These are phyloP conservation scores for Festucalex cinctus DNA, from an alignment of 2,113 vertebrate species.

Conservation along the genomic window DNA sequence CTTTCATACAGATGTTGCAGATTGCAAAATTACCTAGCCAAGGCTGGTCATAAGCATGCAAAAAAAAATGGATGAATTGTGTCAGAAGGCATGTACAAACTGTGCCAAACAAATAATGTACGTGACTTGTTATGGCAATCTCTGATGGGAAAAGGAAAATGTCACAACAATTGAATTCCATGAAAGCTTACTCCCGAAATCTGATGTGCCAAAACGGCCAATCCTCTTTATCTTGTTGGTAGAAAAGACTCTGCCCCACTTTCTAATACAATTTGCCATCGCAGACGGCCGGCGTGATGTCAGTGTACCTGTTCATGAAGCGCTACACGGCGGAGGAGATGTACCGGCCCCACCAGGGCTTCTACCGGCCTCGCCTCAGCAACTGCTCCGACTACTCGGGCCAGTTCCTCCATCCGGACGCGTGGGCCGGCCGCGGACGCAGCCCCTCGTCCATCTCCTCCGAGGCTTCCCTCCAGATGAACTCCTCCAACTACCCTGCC, in stretches of 20 bases:
- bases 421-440: constrained; percentile 79
- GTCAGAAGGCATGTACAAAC: background rate
- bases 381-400: constrained; percentile 91
- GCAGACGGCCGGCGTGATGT: constrained; percentile 87
- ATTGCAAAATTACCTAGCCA: background rate
- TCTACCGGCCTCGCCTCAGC: constrained; percentile 87
- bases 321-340: constrained; percentile 86
- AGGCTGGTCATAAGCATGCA: too few relatives aligned
- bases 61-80: background rate
- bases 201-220: background rate
- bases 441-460: constrained; percentile 88
- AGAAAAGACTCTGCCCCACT: background rate
- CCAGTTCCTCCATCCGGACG: constrained; percentile 86
- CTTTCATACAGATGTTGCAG: background rate
- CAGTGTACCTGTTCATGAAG: constrained; percentile 92
- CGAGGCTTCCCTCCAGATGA: constrained; percentile 87
- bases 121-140: too few relatives aligned
- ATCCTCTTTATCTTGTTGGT: background rate
- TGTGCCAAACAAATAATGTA: background rate
- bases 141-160: too few relatives aligned
- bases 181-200: background rate
- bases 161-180: background rate
- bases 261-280: background rate
- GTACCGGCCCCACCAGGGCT: constrained; percentile 82
- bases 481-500: constrained; percentile 79